A percentile compares a stretch with the other conserved stretches of the same genome.
phyloP scores from a whole-genome alignment of 2,888 invertebrate species.

The Calephelis perditalis region DNA sequence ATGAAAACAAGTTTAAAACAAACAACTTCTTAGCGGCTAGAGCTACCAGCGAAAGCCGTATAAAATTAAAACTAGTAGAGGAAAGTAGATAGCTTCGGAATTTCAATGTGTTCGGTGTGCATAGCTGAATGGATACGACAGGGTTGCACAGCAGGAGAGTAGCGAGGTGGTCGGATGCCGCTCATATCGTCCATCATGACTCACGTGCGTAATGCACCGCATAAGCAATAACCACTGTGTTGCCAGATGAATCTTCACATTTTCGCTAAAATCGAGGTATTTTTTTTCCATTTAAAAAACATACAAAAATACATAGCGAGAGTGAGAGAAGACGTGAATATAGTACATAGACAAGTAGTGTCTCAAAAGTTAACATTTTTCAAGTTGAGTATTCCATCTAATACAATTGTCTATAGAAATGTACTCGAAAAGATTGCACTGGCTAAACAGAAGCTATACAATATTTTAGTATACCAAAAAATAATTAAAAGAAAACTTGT shows the following conservation, averaged over 20 bases:
- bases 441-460: too few species aligned
- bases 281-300: too few species aligned
- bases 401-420: too few species aligned
- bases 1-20: too few species aligned
- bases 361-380: too few species aligned
- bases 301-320: too few species aligned
- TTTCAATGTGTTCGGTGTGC: slow-evolving; percentile 5
- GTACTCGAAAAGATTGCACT: too few species aligned
- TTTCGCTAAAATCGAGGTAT: not conserved
- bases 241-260: not conserved
- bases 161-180: slow-evolving; percentile 12
- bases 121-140: slow-evolving; percentile 9
- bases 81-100: slow-evolving; percentile 6
- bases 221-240: not conserved
- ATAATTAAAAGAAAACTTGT: too few species aligned
- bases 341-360: too few species aligned
- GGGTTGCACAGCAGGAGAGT: slow-evolving; percentile 7
- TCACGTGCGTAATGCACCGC: slow-evolving; percentile 11
- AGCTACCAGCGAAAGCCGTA: slow-evolving; percentile 1
- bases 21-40: not conserved
- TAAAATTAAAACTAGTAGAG: slow-evolving; percentile 4
- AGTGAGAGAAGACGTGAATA: too few species aligned
- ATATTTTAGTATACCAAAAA: too few species aligned
- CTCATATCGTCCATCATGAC: slow-evolving; percentile 11
- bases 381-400: too few species aligned